Conservation (phyloP, 2,113 vertebrate genomes). For the Lampris megalopsis region DNA sequence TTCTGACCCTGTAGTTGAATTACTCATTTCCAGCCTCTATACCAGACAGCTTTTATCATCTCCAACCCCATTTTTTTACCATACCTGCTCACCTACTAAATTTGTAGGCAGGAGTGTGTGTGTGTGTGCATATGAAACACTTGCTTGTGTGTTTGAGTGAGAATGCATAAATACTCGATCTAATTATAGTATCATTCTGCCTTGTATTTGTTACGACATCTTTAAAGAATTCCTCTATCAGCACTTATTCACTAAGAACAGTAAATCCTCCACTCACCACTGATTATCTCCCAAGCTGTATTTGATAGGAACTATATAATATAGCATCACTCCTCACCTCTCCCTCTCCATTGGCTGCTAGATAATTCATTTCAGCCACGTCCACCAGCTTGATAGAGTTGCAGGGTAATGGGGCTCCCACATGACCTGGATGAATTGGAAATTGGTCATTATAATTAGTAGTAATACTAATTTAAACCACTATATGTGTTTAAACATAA, state of each 20-base stretch:
- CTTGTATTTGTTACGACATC: no score
- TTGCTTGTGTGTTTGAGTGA: background rate
- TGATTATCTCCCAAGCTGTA: background rate
- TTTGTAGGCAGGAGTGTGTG: background rate
- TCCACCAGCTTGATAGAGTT: conserved; percentile 91
- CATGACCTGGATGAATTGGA: conserved; percentile 86
- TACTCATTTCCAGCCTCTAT: no score
- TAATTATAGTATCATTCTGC: no score
- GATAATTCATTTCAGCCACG: conserved; percentile 96
- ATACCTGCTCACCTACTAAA: no score
- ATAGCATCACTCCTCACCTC: conserved; percentile 84
- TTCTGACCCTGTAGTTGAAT: background rate
- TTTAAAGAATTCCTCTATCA: no score
- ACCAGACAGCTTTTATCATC: no score
- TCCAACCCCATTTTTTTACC: no score
- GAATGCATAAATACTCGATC: no score
- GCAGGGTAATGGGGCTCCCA: conserved; percentile 95
- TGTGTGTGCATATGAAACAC: background rate
- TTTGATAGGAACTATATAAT: background rate
- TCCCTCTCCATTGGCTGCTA: conserved; percentile 91
- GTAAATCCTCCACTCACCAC: background rate
- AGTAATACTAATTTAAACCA: background rate
- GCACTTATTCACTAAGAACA: background rate
- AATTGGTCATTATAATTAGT: background rate
- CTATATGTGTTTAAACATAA: no score